Percentiles rank a stretch among this genome's conserved stretches.
Conservation (phyloP, 2,797 vertebrate species). For the Rhadinocentrus ornatus region DNA sequence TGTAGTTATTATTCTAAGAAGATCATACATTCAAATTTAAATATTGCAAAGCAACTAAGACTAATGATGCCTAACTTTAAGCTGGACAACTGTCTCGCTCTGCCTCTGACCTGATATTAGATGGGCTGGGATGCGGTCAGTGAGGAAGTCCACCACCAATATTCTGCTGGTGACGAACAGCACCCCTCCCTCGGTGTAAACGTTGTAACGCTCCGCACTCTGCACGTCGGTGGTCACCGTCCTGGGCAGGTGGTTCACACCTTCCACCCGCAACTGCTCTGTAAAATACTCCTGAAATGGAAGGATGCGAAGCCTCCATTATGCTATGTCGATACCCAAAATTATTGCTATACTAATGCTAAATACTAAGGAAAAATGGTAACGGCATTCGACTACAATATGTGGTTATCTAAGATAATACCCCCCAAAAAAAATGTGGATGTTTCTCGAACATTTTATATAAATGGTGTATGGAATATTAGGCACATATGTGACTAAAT, state of each 20-base stretch:
- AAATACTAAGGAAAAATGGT: background rate
- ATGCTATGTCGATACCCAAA: background rate
- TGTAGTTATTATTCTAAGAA: background rate
- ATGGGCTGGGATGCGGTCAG: slow-evolving; percentile 93
- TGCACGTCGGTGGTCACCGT: slow-evolving; percentile 91
- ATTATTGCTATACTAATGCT: background rate
- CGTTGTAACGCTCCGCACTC: slow-evolving; percentile 87
- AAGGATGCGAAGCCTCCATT: background rate
- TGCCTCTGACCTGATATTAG: slow-evolving; percentile 85
- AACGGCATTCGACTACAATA: too few relatives aligned
- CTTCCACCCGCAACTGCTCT: slow-evolving; percentile 89
- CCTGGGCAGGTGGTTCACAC: slow-evolving; percentile 89
- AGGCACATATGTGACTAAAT: background rate
- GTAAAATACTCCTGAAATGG: slow-evolving; percentile 91
- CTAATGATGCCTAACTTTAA: background rate
- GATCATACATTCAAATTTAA: background rate
- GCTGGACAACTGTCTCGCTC: too few relatives aligned
- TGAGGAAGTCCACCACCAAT: slow-evolving; percentile 96
- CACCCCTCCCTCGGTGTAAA: slow-evolving; percentile 93
- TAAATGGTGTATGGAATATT: background rate
- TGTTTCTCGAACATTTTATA: too few relatives aligned
- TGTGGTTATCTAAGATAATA: too few relatives aligned
- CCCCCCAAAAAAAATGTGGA: too few relatives aligned
- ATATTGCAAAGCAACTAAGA: background rate
- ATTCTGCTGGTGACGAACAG: slow-evolving; percentile 97